Evolutionary conservation across 2,797 vertebrate genomes (phyloP).

Genomic region (Centropyge bicolor): DNA sequence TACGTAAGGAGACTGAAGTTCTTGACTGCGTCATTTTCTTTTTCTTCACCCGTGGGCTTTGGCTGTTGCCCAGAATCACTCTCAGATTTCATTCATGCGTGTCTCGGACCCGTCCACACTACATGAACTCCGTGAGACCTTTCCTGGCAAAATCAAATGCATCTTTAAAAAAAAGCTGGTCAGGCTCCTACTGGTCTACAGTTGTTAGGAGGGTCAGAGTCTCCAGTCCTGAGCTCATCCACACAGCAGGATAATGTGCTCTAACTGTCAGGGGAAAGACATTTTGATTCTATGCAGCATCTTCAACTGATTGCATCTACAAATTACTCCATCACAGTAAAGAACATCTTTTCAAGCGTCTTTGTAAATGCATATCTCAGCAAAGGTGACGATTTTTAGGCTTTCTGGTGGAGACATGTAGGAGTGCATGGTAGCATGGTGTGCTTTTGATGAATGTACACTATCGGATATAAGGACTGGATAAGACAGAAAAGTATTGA

Average conservation of each 20-base stretch:
- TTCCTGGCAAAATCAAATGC: slow-evolving; percentile 18
- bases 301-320: background rate
- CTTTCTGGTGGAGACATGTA: background rate
- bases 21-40: slow-evolving; percentile 25
- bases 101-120: slow-evolving; percentile 4
- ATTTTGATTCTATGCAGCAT: slow-evolving; percentile 3
- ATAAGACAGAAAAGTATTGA: background rate
- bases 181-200: slow-evolving; percentile 18
- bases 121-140: background rate
- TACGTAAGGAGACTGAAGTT: slow-evolving; percentile 4
- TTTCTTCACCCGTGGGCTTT: slow-evolving; percentile 27
- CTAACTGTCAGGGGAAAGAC: background rate
- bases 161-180: slow-evolving; percentile 14
- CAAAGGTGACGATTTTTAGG: background rate
- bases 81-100: slow-evolving; percentile 39
- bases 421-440: too few relatives aligned
- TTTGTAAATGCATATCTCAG: background rate
- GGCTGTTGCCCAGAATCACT: slow-evolving; percentile 10
- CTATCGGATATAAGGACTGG: background rate
- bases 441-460: background rate
- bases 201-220: slow-evolving; percentile 13
- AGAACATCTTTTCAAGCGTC: background rate
- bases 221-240: slow-evolving; percentile 28
- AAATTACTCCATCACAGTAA: background rate
- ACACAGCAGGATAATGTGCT: slow-evolving; percentile 15